Percentiles rank a stretch among this genome's conserved stretches.
phyloP scores from a whole-genome alignment of 2,797 vertebrate genomes.

The Tiaroga cobitis region DNA sequence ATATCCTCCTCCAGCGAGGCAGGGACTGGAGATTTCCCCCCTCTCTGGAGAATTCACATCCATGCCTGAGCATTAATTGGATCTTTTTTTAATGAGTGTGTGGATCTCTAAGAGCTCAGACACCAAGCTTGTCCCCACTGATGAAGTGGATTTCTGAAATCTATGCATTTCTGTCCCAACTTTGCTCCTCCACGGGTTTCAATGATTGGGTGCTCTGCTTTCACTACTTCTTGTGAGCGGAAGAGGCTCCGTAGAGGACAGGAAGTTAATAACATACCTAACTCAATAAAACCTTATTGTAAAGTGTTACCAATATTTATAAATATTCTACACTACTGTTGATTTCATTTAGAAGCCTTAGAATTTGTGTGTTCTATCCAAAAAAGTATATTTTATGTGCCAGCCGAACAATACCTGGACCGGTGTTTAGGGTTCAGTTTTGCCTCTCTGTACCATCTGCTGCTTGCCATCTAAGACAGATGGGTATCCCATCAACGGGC shows the following conservation, averaged over 20 bases:
- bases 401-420: not conserved
- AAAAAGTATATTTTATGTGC: not conserved
- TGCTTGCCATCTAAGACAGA: slow-evolving; percentile 40
- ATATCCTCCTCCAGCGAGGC: slow-evolving; percentile 14
- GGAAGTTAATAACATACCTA: not conserved
- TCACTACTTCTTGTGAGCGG: not conserved
- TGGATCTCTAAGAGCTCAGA: slow-evolving; percentile 51
- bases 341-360: not conserved
- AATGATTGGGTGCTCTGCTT: slow-evolving; percentile 68
- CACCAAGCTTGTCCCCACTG: slow-evolving; percentile 28
- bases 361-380: not conserved
- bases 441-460: slow-evolving; percentile 36
- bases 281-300: not conserved
- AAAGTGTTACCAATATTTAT: not conserved
- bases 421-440: slow-evolving; percentile 11
- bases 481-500: slow-evolving; percentile 42
- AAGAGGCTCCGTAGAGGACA: not conserved
- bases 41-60: slow-evolving; percentile 40
- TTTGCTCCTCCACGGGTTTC: slow-evolving; percentile 51
- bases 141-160: slow-evolving; percentile 54
- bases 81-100: slow-evolving; percentile 69
- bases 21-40: slow-evolving; percentile 22
- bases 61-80: slow-evolving; percentile 71
- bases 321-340: not conserved
- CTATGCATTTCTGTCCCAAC: slow-evolving; percentile 52